Base-by-base conservation (phyloP, 2,797 vertebrate genomes). In the Molossus molossus region DNA sequence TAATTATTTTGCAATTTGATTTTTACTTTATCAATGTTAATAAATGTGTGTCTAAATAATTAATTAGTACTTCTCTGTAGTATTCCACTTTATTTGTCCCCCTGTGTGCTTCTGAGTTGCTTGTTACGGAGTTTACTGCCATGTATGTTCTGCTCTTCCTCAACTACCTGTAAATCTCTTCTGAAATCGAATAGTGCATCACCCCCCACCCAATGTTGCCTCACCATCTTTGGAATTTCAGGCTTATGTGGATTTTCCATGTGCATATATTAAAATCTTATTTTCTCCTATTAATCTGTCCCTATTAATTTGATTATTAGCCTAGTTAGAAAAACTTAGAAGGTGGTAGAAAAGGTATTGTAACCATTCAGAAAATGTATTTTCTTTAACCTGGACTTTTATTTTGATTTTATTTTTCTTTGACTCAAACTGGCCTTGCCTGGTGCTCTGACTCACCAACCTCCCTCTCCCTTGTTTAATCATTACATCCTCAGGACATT, bases 21-120 rank as follows among this genome's bases (percentile, higher is more conserved):
- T 69, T 69, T 86, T 37, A 70, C 10, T 72, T 73, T 81, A 72
- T 69, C 29, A 23, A 60, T 87, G 65, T 81, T 87, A 86, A 60
- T 87, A 40, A 40, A 23, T 50, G 23, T 73, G 8, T 81, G 33
- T 45, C 25, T 81, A 62, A 87, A 55, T 62, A 60, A 73, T 37
- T 50, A 76, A 57, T 75, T 72, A 91, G 48, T 62, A 72, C 33
- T 80, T 10, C 6, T 87, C 57, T 73, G 9, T 11, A 64, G 55
- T 64, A 62, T 70, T 87, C 75, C 18, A 55, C 72, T 81, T 69
- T 58, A 85, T 37, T 12, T 57, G 12, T 79, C 7, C 12, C 20
- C 76, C n/a, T 77, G 18, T 33, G n/a, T 79, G 76, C n/a, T 57
- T 58, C 76, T 79, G 76, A 58, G n/a, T 79, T 33, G 18, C 53